These are phyloP conservation scores for Procambarus virginalis DNA, from an alignment of 1,140 invertebrate genomes.

Conservation along the genomic window DNA sequence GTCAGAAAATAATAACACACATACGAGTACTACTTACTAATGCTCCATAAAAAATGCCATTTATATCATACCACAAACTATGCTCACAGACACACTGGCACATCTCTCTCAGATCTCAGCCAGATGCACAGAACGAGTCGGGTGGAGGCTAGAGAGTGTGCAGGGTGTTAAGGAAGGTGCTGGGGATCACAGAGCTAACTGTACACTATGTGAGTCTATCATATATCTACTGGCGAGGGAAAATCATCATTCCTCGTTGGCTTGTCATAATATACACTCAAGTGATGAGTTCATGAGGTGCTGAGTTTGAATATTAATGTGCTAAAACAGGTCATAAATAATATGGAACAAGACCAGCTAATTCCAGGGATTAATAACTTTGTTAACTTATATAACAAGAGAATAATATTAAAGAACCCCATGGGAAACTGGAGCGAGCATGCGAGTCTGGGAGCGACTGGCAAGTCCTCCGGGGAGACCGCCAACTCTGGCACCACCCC, in stretches of 20 bases:
- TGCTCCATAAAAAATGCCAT: slow-evolving; percentile 41
- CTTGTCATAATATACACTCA: not conserved
- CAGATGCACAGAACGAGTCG: not conserved
- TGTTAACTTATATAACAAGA: slow-evolving; percentile 29
- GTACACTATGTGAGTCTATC: not conserved
- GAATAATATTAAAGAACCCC: not conserved
- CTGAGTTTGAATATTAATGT: slow-evolving; percentile 6
- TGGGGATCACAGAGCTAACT: not conserved
- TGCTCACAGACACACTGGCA: not conserved
- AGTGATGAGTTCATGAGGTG: slow-evolving; percentile 5
- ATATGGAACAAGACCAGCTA: slow-evolving; percentile 58
- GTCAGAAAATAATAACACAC: slow-evolving; percentile 7
- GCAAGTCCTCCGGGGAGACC: not conserved
- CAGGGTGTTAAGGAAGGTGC: too few relatives aligned
- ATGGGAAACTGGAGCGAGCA: not conserved
- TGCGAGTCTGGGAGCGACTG: not conserved
- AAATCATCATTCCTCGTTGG: not conserved
- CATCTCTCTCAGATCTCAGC: not conserved
- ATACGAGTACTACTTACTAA: slow-evolving; percentile 29
- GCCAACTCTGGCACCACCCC: not conserved
- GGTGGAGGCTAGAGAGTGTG: not conserved
- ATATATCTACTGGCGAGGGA: not conserved
- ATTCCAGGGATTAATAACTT: slow-evolving; percentile 55
- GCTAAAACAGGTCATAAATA: slow-evolving; percentile 40
- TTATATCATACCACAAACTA: not conserved